Percentiles rank a stretch among this genome's conserved stretches.
Conservation (phyloP, 2,113 vertebrate species). For the Oxyura jamaicensis region DNA sequence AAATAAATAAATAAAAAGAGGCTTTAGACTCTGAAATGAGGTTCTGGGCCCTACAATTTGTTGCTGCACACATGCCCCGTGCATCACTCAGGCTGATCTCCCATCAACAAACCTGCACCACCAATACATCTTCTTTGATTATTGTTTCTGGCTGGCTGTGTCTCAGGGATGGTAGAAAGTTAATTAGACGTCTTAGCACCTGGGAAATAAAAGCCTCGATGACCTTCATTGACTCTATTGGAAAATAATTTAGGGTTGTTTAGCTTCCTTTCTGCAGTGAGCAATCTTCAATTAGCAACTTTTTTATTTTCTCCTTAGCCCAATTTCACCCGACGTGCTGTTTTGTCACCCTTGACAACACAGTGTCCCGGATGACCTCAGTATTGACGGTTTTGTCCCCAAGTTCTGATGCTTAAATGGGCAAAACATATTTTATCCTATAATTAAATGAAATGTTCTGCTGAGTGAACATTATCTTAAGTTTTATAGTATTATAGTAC, state of each 20-base stretch:
- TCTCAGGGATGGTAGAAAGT: slow-evolving; percentile 27
- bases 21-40: neutral
- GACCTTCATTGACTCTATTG: slow-evolving; percentile 52
- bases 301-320: neutral
- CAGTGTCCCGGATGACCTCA: neutral
- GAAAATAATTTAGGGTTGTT: slow-evolving; percentile 43
- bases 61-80: neutral
- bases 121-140: neutral
- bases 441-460: slow-evolving; percentile 58
- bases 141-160: neutral
- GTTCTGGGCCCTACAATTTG: neutral
- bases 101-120: neutral
- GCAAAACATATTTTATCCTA: slow-evolving; percentile 45
- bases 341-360: neutral
- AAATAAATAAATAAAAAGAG: neutral
- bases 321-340: neutral
- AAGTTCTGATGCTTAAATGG: slow-evolving; percentile 11
- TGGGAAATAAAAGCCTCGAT: slow-evolving; percentile 36
- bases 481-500: slow-evolving; percentile 31
- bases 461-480: slow-evolving; percentile 31
- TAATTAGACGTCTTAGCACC: slow-evolving; percentile 44
- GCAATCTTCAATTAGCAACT: neutral
- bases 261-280: slow-evolving; percentile 36
- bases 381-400: neutral
- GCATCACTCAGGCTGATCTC: neutral